These are phyloP conservation scores for Eilema caniola DNA, from an alignment of 2,888 invertebrate genomes.

Conservation along the genomic window DNA sequence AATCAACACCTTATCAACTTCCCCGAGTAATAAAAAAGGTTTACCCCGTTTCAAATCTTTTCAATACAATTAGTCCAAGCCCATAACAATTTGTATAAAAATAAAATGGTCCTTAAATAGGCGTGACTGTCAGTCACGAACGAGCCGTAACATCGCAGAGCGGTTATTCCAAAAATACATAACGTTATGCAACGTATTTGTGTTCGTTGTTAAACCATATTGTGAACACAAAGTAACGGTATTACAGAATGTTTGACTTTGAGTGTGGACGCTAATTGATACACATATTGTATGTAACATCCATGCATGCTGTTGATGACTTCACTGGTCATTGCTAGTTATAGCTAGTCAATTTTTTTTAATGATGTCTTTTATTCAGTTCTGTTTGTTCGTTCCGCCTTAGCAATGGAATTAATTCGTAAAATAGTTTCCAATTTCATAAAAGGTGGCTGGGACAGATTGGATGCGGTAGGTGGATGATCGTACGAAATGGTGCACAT, in stretches of 20 bases:
- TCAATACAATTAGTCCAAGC: background rate
- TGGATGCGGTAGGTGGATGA: no score
- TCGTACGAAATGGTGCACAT: no score
- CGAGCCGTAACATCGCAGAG: slow-evolving; percentile 16
- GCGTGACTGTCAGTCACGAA: slow-evolving; percentile 39
- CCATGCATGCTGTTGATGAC: background rate
- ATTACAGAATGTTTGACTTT: background rate
- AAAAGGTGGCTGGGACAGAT: no score
- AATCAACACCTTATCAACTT: background rate
- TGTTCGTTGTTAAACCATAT: slow-evolving; percentile 28
- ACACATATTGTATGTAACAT: background rate
- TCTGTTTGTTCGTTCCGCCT: no score
- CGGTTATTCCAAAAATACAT: slow-evolving; percentile 18
- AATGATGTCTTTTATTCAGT: background rate
- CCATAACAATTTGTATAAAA: background rate
- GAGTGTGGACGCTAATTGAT: slow-evolving; percentile 27
- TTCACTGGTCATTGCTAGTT: background rate
- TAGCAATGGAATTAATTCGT: no score
- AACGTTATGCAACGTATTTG: slow-evolving; percentile 22
- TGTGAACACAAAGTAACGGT: slow-evolving; percentile 36
- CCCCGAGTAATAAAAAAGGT: background rate
- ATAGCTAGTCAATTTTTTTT: background rate
- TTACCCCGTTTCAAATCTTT: background rate
- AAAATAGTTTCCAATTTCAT: no score
- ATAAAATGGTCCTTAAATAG: no score